Evolutionary conservation across 2,797 vertebrate genomes (phyloP).

Genomic region (Melanotaenia trifasciata): DNA sequence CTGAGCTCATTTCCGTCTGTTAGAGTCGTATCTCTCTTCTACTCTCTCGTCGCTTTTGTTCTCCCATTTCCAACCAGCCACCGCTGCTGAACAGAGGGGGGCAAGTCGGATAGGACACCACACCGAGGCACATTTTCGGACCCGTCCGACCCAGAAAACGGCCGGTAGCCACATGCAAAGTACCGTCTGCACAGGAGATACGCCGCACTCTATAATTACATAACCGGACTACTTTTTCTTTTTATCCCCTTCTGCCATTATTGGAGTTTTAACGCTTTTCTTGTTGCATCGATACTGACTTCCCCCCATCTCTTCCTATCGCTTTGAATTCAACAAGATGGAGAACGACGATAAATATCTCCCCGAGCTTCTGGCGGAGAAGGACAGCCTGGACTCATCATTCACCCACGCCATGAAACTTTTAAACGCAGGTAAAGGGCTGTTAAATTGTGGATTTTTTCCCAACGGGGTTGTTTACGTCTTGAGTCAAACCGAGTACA

Average conservation of each 20-base stretch:
- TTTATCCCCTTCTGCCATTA: conserved; percentile 5
- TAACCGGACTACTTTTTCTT: conserved; percentile 75
- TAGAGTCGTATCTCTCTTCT: conserved; percentile 28
- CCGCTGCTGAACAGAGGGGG: conserved; percentile 28
- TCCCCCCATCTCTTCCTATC: conserved; percentile 1
- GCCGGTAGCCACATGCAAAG: conserved; percentile 62
- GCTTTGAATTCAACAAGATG: conserved; percentile 85
- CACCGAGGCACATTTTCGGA: conserved; percentile 39
- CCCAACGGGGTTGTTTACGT: background rate
- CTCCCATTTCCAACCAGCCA: conserved; percentile 60
- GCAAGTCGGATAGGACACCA: background rate
- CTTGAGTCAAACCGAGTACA: background rate
- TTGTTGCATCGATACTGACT: conserved; percentile 45
- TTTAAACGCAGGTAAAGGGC: conserved; percentile 88
- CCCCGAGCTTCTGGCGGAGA: conserved; percentile 96
- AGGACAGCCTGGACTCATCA: conserved; percentile 95
- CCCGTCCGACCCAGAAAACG: conserved; percentile 33
- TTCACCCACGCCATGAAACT: conserved; percentile 98
- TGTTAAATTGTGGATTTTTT: background rate
- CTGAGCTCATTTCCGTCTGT: conserved; percentile 78
- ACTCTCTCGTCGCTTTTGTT: conserved; percentile 54
- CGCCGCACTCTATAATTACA: conserved; percentile 58
- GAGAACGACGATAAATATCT: conserved; percentile 94
- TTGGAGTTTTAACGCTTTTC: conserved; percentile 46
- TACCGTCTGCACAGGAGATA: conserved; percentile 63